Base-by-base conservation (phyloP, 30 jellyfish, hydroid and myxozoan genomes). In the Mastigias papua region DNA sequence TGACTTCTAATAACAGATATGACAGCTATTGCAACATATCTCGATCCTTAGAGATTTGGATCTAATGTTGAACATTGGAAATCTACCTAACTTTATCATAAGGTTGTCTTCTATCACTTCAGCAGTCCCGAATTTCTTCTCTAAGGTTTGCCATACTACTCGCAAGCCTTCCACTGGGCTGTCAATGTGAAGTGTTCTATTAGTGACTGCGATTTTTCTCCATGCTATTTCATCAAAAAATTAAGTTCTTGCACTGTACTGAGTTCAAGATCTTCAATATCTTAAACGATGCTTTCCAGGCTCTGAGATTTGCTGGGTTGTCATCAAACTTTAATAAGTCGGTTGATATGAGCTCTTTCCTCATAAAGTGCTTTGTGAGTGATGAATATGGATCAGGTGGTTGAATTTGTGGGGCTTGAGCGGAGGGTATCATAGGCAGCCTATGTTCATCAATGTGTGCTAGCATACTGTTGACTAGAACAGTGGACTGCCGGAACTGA, bases 61-160 rank as follows among this genome's bases (percentile, higher is more conserved):
- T n/a, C n/a, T n/a, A n/a, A n/a, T n/a, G n/a, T 34, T 72, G 84
- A 72, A 25, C 48, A 19, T 33, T 34, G 84, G 84, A 72, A 72
- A 72, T 25, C 30, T 72, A 17, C 33, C 84, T 69, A 72, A 42
- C 31, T 60, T 72, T 28, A 69, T 9, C 84, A 72, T 33, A 3
- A 72, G n/a, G 67, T 72, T 72, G 48, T 72, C 84, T 35, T 72
- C 84, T 72, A 72, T 20, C 84, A 72, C 84, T 25, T 72, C 67
- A 21, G 84, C 84, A 5, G 67, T 72, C 16, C 84, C 84, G n/a
- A 27, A 72, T 35, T 28, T 72, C 66, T 72, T 72, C 51, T 72
- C 84, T 25, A 72, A 42, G 51, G 84, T n/a, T 42, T 33, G 69
- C 84, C 84, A 72, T 9, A 72, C 84, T 10, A 31, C 48, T 28